Base-by-base conservation (phyloP, 2,888 invertebrate species). In the Phyto melanocephala region DNA sequence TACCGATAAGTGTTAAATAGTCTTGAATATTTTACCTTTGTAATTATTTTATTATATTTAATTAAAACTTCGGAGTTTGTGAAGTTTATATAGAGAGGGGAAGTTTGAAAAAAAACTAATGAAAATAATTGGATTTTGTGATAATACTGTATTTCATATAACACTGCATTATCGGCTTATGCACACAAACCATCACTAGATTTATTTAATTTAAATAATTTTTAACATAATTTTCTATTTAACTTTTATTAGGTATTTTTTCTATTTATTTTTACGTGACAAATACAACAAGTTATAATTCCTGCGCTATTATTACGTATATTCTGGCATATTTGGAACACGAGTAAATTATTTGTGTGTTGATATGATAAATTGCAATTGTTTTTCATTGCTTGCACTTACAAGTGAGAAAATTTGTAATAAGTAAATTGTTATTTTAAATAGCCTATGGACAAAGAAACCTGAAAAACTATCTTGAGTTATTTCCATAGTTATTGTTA, bases 381-480 rank as follows among this genome's bases (percentile, higher is more conserved):
- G n/a, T 42, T 56, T 58, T 45, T 28, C n/a, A 5, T 42, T 42
- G 13, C 13, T 20, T 50, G 10, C 37, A 65, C 22, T 47, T 63
- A 20, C 52, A 52, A 42, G 20, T 20, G 42, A 4, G 33, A 62
- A n/a, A 8, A 15, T 60, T 40, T 50, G 13, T 67, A 40, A 37
- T 50, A 50, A n/a, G 1, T 13, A 60, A 60, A 58, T 58, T 24
- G n/a, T n/a, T 24, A 28, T 37, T 42, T 60, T 52, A 42, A 63
- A 78, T 65, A 58, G 15, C 28, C 28, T 22, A 24, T 47, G 6
- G 13, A 17, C 1, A 54, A 22, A 17, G 17, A 56, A 65, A 75
- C 22, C 45, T 58, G 37, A 37, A 11, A 65, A 62, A 62, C 42
- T 65, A 45, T 24, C 15, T 65, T 47, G 4, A 50, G 40, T 37